These are phyloP conservation scores for Oncorhynchus gorbuscha DNA, from an alignment of 2,113 vertebrate species.

Conservation along the genomic window DNA sequence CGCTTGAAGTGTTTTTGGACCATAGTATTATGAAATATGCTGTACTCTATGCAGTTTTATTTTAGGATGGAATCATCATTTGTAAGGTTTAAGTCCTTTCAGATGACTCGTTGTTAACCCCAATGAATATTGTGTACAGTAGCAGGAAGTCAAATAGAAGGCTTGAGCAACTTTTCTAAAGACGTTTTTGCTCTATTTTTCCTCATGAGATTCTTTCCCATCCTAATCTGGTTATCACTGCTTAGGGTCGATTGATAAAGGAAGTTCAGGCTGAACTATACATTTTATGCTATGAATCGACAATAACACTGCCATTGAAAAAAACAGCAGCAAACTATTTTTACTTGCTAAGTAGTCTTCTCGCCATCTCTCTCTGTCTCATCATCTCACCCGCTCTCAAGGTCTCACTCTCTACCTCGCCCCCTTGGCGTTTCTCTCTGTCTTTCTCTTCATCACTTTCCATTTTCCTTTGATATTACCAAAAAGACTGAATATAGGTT, in stretches of 20 bases:
- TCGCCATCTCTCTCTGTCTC: not conserved
- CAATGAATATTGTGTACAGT: not conserved
- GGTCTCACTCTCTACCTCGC: not conserved
- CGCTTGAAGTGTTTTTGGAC: not conserved
- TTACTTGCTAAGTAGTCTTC: not conserved
- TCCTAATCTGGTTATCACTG: not conserved
- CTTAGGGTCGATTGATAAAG: not conserved
- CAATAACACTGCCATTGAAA: not conserved
- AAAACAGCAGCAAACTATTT: not conserved
- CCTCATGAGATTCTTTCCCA: not conserved
- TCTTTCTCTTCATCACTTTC: not conserved
- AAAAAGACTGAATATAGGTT: no score
- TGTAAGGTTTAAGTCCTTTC: not conserved
- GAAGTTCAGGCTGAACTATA: slow-evolving; percentile 1
- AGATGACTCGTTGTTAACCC: not conserved
- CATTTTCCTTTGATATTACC: no score
- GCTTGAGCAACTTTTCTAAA: not conserved
- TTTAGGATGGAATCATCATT: not conserved
- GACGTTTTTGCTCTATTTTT: not conserved
- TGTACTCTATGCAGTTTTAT: not conserved
- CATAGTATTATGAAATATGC: not conserved
- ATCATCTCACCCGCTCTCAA: not conserved
- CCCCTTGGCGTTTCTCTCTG: not conserved
- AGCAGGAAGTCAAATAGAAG: not conserved
- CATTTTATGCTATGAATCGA: not conserved